A percentile compares a stretch with the other conserved stretches of the same genome.
phyloP scores from a whole-genome alignment of 2,797 vertebrate species.

The Tokudaia tokunoshimensis region DNA sequence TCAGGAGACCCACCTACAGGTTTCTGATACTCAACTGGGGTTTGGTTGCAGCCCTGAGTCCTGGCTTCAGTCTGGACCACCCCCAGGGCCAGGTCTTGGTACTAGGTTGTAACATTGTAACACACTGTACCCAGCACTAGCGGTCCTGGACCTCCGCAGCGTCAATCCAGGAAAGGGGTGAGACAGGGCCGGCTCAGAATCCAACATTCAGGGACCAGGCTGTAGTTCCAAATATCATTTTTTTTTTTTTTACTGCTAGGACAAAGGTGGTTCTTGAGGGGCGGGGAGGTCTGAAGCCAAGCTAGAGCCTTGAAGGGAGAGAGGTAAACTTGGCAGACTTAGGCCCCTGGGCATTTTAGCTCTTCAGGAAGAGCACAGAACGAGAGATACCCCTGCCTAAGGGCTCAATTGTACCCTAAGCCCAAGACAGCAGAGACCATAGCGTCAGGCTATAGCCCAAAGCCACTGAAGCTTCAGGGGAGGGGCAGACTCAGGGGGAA shows the following conservation, averaged over 20 bases:
- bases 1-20: neutral
- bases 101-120: neutral
- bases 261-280: neutral
- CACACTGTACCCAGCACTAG: neutral
- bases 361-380: neutral
- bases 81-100: neutral
- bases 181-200: neutral
- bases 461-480: too few relatives aligned
- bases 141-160: accelerated
- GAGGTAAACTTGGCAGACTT: neutral
- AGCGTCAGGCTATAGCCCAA: neutral
- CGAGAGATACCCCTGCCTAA: neutral
- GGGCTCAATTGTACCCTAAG: neutral
- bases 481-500: neutral
- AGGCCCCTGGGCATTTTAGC: neutral
- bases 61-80: neutral
- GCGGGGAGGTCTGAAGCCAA: neutral
- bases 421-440: neutral
- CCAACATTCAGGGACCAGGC: neutral
- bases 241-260: neutral
- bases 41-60: neutral
- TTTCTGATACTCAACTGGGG: neutral
- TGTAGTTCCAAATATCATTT: neutral
- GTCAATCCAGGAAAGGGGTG: neutral
- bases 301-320: neutral